Conservation (phyloP, 2,888 invertebrate genomes). For the Rosalia funebris region DNA sequence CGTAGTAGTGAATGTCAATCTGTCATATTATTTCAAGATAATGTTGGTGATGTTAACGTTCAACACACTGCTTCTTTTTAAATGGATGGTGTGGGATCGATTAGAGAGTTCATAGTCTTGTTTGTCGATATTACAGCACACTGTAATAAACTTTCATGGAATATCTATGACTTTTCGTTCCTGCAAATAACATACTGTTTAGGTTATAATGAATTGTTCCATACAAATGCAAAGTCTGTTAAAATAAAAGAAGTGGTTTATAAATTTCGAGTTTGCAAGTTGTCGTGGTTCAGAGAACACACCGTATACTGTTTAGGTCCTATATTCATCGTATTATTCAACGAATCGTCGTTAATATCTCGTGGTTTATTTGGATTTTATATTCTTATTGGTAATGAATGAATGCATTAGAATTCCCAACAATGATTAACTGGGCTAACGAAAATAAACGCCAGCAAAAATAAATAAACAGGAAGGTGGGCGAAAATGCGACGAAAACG, state of each 20-base stretch:
- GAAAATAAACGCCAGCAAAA: slow-evolving; percentile 12
- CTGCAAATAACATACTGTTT: background rate
- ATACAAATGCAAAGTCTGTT: too few relatives aligned
- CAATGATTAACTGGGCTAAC: slow-evolving; percentile 13
- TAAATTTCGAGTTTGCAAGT: too few relatives aligned
- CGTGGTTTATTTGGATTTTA: slow-evolving; percentile 9
- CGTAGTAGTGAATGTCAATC: slow-evolving; percentile 47
- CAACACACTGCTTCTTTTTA: slow-evolving; percentile 47
- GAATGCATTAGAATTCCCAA: slow-evolving; percentile 8
- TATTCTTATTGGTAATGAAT: slow-evolving; percentile 9
- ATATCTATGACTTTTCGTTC: background rate
- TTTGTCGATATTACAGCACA: background rate
- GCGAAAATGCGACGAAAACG: slow-evolving; percentile 17
- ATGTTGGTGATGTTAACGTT: slow-evolving; percentile 49
- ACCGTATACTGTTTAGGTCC: background rate
- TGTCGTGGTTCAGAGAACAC: background rate
- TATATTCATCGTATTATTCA: background rate
- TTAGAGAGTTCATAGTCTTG: slow-evolving; percentile 6
- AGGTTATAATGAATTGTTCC: too few relatives aligned
- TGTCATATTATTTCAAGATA: slow-evolving; percentile 50
- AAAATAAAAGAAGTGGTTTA: too few relatives aligned
- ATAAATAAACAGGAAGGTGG: slow-evolving; percentile 15
- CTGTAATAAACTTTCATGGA: background rate
- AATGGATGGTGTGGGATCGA: slow-evolving; percentile 47
- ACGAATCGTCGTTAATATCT: background rate